phyloP scores from a whole-genome alignment of 2,113 vertebrate genomes.

The Ammospiza nelsoni region DNA sequence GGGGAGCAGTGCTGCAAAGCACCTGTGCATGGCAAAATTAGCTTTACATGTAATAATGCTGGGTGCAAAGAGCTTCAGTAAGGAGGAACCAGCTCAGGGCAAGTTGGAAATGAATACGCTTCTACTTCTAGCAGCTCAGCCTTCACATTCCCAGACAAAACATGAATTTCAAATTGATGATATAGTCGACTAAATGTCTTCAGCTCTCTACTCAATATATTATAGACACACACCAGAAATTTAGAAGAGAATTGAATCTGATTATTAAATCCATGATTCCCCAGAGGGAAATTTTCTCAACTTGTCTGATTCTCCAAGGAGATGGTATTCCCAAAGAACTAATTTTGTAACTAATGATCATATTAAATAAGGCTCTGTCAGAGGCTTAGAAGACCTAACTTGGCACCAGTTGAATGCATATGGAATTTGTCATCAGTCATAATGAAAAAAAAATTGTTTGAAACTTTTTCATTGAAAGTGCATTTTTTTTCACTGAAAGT shows the following conservation, averaged over 20 bases:
- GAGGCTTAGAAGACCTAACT: background rate
- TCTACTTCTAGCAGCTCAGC: background rate
- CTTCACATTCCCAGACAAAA: background rate
- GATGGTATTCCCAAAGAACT: slow-evolving; percentile 13
- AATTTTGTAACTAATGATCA: slow-evolving; percentile 35
- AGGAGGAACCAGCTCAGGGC: background rate
- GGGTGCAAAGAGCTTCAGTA: accelerated
- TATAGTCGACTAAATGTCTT: background rate
- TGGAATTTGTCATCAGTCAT: background rate
- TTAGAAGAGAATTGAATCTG: slow-evolving; percentile 8
- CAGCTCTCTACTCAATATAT: background rate
- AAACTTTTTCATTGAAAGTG: background rate
- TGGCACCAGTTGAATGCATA: background rate
- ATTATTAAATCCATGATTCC: background rate
- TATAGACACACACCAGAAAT: background rate
- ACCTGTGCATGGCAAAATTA: background rate
- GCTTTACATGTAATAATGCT: accelerated
- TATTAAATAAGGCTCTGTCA: background rate
- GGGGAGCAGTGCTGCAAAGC: background rate
- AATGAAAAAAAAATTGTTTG: background rate
- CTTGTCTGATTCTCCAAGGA: slow-evolving; percentile 38
- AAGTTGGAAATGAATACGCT: background rate
- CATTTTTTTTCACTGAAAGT: background rate
- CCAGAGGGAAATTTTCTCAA: slow-evolving; percentile 1
- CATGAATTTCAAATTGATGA: background rate